Evolutionary conservation across 2,113 vertebrate genomes (phyloP), one percentile per base, ranked within the genome.

Genomic region (Ammodytes dubius): DNA sequence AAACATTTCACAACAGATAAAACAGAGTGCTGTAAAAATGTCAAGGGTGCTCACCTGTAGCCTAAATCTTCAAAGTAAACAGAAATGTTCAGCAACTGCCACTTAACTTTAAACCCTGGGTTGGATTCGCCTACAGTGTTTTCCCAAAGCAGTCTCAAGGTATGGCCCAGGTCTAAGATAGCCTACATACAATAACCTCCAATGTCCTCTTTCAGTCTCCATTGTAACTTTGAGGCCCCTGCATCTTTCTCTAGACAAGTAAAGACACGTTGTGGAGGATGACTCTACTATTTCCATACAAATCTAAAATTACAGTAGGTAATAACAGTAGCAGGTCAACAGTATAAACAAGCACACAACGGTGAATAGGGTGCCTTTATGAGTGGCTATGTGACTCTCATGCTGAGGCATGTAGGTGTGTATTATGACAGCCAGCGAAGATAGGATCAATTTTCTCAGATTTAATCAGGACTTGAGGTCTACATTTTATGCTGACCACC

Each of bases 321-420:
- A 7, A 6, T 27, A 19, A 7, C 27, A 59, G 64, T 3, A 27
- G 57, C 5, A 65, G 50, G 42, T 40, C 70, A 45, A 57, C 49
- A 39, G 15, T 74, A 14, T 63, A 27, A 27, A 27, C 27, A 27
- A 27, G 27, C 27, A n/a, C 27, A 27, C 27, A 27, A 27, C 27
- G 1, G 27, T 27, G 50, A 85, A 53, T 86, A 81, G 74, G 67
- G 42, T 60, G 52, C 5, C 19, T 52, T 50, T 42, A 52, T 83
- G 65, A 82, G 59, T 79, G 82, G 46, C 39, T 66, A 27, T 27
- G 60, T 14, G 5, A 66, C 57, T 64, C 45, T 84, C 57, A 64
- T 61, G 63, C 71, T 83, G 79, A 84, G 83, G 71, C 63, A 83
- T 87, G 88, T 86, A 84, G 83, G 84, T 88, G 84, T 87, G 72